Evolutionary conservation across 2,797 vertebrate genomes (phyloP), one percentile per base, ranked within the genome.

Genomic region (Hafferia zeledoni): DNA sequence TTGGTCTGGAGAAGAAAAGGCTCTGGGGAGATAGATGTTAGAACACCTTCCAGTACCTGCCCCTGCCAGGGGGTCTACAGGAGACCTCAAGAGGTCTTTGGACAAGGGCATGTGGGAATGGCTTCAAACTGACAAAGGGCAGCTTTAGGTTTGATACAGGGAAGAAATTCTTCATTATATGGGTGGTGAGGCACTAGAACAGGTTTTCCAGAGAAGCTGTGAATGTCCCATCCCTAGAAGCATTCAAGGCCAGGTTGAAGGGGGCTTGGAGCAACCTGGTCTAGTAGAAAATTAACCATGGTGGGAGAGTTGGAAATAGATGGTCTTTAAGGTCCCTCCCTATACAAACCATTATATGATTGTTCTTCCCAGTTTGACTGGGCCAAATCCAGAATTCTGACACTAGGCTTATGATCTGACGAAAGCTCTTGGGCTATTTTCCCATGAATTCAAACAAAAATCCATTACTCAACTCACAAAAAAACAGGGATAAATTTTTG

Each of bases 311-410:
- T 46, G 14, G 24, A 70, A 57, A 3, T 11, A 25, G 5, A 59
- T 11, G 4, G 44, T 27, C 6, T 41, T 47, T 52, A 41, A 46
- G 8, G 18, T 83, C 6, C 57, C 22, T 65, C 27, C 22, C 39
- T 71, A 41, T 18, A 8, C 30, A 47, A 41, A 47, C 11, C 0
- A 0, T 59, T 78, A 27, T 27, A 1, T 19, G 17, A 19, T 3
- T 35, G 25, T 8, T 46, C 19, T 8, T 57, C 57, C 46, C 79
- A 67, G 27, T 69, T 49, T 65, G 55, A 30, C 22, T 16, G 35
- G 43, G 35, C 17, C 43, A 41, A 60, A 85, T 18, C 20, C 56
- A 50, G 14, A 59, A 47, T 33, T 31, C 8, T 0, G 0, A 65
- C 28, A 56, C 13, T 3, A 75, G 20, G 16, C 1, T 37, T 65